Percentiles rank a stretch among this genome's conserved stretches.
Conservation (phyloP, 2,113 vertebrate species). For the Takifugu bimaculatus region DNA sequence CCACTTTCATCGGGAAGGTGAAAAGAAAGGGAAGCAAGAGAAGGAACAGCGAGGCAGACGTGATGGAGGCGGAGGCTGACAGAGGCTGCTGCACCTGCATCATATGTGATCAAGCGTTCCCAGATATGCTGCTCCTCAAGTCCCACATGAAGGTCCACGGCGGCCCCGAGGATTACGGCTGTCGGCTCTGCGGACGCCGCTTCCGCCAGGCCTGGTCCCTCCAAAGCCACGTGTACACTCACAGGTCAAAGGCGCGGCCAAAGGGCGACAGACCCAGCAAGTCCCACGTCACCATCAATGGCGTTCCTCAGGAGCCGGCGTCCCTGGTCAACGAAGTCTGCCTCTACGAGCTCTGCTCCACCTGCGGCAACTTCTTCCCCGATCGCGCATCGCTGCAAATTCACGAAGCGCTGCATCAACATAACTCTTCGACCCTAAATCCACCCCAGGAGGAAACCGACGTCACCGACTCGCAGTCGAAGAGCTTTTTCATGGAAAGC, state of each 20-base stretch:
- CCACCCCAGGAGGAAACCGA: constrained; percentile 24
- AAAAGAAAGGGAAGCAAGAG: constrained; percentile 70
- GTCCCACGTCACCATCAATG: constrained; percentile 84
- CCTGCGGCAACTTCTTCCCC: constrained; percentile 92
- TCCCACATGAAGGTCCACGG: constrained; percentile 94
- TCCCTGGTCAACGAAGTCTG: constrained; percentile 82
- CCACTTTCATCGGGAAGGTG: constrained; percentile 75
- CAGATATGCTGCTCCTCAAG: constrained; percentile 90
- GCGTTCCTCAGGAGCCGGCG: constrained; percentile 83
- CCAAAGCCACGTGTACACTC: constrained; percentile 98
- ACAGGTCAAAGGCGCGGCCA: constrained; percentile 82
- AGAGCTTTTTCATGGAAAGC: constrained; percentile 81
- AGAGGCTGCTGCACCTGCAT: constrained; percentile 81
- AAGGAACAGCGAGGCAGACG: constrained; percentile 44
- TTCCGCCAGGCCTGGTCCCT: constrained; percentile 98
- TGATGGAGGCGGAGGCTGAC: constrained; percentile 55
- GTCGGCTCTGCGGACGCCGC: constrained; percentile 91
- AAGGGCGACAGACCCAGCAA: constrained; percentile 71
- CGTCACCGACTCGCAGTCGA: constrained; percentile 27
- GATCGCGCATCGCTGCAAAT: constrained; percentile 83
- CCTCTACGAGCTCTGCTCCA: constrained; percentile 89
- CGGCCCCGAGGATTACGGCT: constrained; percentile 87
- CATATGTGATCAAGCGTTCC: constrained; percentile 89
- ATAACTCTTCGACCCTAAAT: constrained; percentile 14
- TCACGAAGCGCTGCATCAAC: constrained; percentile 84